Percentiles rank a stretch among this genome's conserved stretches.
phyloP scores from a whole-genome alignment of 2,113 vertebrate genomes.

The Corythoichthys haematopterus region DNA sequence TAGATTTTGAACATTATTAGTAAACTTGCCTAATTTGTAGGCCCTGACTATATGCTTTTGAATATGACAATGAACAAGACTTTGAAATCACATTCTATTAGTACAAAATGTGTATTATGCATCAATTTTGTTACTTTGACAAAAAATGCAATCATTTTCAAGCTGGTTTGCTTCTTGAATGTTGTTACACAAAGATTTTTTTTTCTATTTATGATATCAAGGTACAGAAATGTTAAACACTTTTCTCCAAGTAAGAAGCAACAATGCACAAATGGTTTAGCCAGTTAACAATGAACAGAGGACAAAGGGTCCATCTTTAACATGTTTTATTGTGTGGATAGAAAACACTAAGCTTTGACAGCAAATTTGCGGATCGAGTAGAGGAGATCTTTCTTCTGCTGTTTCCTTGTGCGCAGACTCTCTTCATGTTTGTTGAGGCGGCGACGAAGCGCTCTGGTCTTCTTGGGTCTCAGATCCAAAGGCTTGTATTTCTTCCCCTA shows the following conservation, averaged over 20 bases:
- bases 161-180: too few relatives aligned
- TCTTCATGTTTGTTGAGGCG: conserved; percentile 88
- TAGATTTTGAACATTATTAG: too few relatives aligned
- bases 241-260: background rate
- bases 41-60: too few relatives aligned
- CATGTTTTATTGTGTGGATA: conserved; percentile 68
- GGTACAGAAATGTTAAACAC: too few relatives aligned
- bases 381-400: conserved; percentile 87
- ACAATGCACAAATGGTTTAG: background rate
- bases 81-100: too few relatives aligned
- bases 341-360: conserved; percentile 84
- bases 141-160: too few relatives aligned
- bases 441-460: conserved; percentile 92
- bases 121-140: too few relatives aligned
- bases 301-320: background rate
- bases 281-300: background rate
- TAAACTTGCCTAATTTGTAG: too few relatives aligned
- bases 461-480: conserved; percentile 93
- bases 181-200: too few relatives aligned
- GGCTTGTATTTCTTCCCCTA: conserved; percentile 99
- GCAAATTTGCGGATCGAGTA: conserved; percentile 89
- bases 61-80: too few relatives aligned
- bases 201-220: too few relatives aligned
- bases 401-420: conserved; percentile 90
- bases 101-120: too few relatives aligned